Conservation (phyloP, 2,113 vertebrate genomes). For the Rhizomys pruinosus region DNA sequence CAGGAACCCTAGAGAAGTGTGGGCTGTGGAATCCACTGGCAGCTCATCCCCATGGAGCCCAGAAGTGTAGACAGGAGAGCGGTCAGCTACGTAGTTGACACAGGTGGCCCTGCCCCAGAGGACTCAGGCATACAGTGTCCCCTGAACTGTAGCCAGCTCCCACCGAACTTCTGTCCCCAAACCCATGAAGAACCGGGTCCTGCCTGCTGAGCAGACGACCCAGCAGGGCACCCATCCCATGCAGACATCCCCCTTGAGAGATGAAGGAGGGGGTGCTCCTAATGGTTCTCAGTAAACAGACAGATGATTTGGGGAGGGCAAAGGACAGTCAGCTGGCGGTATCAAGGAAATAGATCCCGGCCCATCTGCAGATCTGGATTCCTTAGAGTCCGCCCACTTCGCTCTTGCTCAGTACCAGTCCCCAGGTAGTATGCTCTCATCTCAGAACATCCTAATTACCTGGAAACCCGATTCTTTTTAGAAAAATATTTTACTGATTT, state of each 20-base stretch:
- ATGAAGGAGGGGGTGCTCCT: not conserved
- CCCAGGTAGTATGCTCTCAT: not conserved
- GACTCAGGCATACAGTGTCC: rapidly evolving
- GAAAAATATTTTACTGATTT: no score
- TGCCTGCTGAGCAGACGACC: not conserved
- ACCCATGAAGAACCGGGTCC: not conserved
- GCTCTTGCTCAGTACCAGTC: not conserved
- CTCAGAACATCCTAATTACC: rapidly evolving
- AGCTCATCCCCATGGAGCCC: not conserved
- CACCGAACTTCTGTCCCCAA: not conserved
- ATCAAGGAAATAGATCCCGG: not conserved
- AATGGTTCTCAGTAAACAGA: not conserved
- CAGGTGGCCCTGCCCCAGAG: not conserved
- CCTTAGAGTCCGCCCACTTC: no score
- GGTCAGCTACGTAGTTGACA: not conserved
- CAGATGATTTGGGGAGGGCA: not conserved
- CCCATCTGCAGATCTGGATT: not conserved
- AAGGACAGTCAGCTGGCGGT: rapidly evolving
- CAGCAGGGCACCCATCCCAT: not conserved
- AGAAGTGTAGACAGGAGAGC: not conserved
- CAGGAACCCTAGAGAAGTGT: rapidly evolving
- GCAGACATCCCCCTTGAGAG: not conserved
- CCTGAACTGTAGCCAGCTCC: rapidly evolving
- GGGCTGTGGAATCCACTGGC: not conserved
- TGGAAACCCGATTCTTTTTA: no score